Evolutionary conservation across 2,797 vertebrate genomes (phyloP).

Genomic region (Platyrinchus mystaceus): DNA sequence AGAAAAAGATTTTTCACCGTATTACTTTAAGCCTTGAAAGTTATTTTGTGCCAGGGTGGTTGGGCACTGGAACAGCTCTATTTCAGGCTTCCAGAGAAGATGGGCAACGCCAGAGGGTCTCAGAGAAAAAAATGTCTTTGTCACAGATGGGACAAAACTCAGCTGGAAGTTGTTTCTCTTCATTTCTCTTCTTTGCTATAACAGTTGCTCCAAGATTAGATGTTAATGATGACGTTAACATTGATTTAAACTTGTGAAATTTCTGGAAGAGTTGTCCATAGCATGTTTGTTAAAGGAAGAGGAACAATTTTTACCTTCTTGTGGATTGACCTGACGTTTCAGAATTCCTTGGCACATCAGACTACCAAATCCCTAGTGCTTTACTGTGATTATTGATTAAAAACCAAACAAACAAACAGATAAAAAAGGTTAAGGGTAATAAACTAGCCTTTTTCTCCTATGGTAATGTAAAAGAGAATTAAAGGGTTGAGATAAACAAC

Average conservation of each 20-base stretch:
- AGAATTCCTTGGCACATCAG: background rate
- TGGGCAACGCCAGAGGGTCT: background rate
- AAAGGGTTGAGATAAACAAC: background rate
- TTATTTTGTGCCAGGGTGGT: too few species aligned
- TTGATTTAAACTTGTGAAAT: background rate
- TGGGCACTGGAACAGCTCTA: background rate
- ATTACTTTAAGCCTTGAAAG: too few species aligned
- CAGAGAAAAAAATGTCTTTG: background rate
- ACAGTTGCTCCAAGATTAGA: background rate
- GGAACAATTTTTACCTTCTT: background rate
- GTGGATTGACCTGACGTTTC: background rate
- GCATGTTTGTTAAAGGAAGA: accelerated
- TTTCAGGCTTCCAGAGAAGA: background rate
- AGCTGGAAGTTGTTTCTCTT: background rate
- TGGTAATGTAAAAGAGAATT: background rate
- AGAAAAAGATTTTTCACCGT: background rate
- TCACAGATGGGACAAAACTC: background rate
- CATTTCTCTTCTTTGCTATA: background rate
- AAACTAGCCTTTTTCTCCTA: background rate
- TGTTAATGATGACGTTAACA: accelerated
- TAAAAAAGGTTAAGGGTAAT: background rate
- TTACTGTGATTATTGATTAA: background rate
- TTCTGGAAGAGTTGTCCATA: background rate
- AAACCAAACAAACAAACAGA: background rate
- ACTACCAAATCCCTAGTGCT: accelerated